Evolutionary conservation across 2,797 vertebrate species (phyloP), one percentile per base, ranked within the genome.

Genomic region (Holocentrus rufus): DNA sequence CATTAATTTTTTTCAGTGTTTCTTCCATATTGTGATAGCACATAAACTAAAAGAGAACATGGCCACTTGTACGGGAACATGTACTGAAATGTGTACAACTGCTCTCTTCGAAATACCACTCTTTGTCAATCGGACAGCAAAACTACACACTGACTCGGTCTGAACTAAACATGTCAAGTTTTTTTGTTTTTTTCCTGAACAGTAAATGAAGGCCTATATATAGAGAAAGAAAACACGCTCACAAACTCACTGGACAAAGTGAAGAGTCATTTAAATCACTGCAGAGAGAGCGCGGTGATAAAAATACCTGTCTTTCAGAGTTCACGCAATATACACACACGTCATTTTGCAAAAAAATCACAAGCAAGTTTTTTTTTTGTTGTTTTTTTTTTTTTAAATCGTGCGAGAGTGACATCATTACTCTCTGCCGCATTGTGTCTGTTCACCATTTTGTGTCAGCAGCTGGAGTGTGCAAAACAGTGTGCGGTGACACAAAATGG

Each of bases 201-300:
- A 87, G 72, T 83, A 86, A 89, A 90, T 79, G 82, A 87, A 91
- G 83, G 85, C 85, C 85, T 87, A 77, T 87, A 84, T 74, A 90
- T 75, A 89, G 81, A 86, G 70, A 90, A 72, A 77, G 63, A 67
- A 72, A 67, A 4, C 76, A 82, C 80, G 86, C 77, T 58, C 67
- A 87, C 71, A 76, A 83, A 86, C 88, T 47, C 83, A 92, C 87
- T 44, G 85, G 89, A 91, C 88, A 76, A 80, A 88, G 85, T 85
- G 80, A 85, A 89, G 80, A 89, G 83, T 88, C 77, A 80, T 80
- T 83, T 56, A 89, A 90, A 87, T 85, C 87, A 90, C 88, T 72
- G 78, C 70, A 46, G 86, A 88, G 83, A 88, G 81, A n/a, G n/a
- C 83, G 87, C 44, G 80, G 77, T 25, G 54, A 80, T 82, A 81